Percentiles rank a stretch among this genome's conserved stretches.
Conservation (phyloP, 2,113 vertebrate genomes). For the Pimephales promelas region DNA sequence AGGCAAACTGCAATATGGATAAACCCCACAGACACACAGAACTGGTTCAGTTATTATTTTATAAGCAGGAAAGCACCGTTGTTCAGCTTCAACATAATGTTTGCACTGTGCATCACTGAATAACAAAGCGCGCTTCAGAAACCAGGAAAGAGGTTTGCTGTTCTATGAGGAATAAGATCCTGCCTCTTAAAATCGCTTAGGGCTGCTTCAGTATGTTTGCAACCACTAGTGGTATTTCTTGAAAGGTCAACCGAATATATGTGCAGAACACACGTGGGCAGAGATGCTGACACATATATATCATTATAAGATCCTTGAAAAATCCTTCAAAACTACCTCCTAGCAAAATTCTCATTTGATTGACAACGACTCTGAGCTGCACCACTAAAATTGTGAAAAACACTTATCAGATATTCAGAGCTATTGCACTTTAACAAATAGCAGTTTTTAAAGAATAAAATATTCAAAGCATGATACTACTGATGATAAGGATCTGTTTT, state of each 20-base stretch:
- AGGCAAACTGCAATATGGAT: background rate
- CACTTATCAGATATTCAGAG: background rate
- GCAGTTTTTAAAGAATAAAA: background rate
- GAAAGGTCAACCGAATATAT: conserved; percentile 52
- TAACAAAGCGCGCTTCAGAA: conserved; percentile 1
- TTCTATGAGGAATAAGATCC: conserved; percentile 31
- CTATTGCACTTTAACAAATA: background rate
- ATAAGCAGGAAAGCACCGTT: conserved; percentile 8
- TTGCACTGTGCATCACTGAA: conserved; percentile 21
- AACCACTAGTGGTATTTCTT: conserved; percentile 37
- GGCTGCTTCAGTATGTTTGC: conserved; percentile 36
- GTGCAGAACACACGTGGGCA: conserved; percentile 31
- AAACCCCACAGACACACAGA: background rate
- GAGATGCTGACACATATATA: conserved; percentile 39
- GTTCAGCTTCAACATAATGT: background rate
- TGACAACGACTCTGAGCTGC: background rate
- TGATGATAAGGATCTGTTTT: background rate
- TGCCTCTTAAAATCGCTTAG: conserved; percentile 43
- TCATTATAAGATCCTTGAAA: conserved; percentile 40
- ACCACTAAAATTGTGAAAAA: background rate
- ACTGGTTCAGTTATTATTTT: background rate
- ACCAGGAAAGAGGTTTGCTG: conserved; percentile 22
- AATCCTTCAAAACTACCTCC: conserved; percentile 13
- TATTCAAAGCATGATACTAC: background rate
- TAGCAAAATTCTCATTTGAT: background rate